A percentile compares a stretch with the other conserved stretches of the same genome.
phyloP scores from a whole-genome alignment of 2,113 vertebrate species.

The Scolopax mira region DNA sequence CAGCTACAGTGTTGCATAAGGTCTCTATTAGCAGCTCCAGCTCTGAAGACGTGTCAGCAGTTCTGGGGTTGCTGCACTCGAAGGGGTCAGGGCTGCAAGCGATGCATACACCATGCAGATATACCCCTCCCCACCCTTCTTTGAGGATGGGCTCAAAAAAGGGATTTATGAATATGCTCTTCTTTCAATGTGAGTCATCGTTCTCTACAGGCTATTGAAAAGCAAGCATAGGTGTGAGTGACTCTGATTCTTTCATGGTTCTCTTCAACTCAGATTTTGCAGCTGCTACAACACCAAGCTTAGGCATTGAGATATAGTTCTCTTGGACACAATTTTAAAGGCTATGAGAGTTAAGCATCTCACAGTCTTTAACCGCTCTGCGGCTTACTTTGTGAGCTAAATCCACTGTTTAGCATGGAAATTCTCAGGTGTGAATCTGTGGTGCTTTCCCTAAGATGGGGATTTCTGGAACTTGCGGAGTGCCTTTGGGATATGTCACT shows the following conservation, averaged over 20 bases:
- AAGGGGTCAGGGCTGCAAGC: background rate
- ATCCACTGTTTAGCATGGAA: background rate
- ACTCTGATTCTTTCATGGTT: background rate
- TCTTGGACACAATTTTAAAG: background rate
- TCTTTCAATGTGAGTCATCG: background rate
- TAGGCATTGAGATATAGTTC: background rate
- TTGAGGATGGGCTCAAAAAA: background rate
- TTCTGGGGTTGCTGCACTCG: background rate
- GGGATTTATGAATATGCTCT: background rate
- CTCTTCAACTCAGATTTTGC: background rate
- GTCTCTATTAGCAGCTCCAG: conserved; percentile 25
- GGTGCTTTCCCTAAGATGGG: background rate
- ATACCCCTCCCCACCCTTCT: background rate
- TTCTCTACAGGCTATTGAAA: background rate
- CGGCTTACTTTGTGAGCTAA: background rate
- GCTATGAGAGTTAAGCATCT: background rate
- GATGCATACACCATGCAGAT: background rate
- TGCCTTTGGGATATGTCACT: background rate
- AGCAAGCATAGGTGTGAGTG: background rate
- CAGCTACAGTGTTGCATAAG: conserved; percentile 30
- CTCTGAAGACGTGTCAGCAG: conserved; percentile 17
- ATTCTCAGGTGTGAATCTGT: background rate
- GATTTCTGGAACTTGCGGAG: background rate
- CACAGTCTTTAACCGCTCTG: background rate
- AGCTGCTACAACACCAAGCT: background rate